These are phyloP conservation scores for Procambarus virginalis DNA, from an alignment of 1,140 invertebrate genomes.

Conservation along the genomic window DNA sequence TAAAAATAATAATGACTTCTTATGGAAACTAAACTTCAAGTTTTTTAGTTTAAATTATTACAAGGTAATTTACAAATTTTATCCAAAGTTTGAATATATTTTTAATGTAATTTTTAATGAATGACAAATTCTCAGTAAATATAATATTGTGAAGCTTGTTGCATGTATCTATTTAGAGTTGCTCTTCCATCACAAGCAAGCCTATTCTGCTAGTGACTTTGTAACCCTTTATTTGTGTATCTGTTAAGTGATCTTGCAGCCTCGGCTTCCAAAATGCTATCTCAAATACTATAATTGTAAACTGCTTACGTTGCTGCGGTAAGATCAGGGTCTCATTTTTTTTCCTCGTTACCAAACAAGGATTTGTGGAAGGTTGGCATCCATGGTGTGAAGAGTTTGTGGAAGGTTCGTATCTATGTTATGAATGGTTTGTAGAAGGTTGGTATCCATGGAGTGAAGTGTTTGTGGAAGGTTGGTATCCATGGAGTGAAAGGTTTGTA, in stretches of 20 bases:
- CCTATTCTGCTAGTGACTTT: background rate
- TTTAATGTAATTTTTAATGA: too few relatives aligned
- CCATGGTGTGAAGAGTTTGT: too few relatives aligned
- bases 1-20: too few relatives aligned
- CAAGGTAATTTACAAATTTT: too few relatives aligned
- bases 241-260: background rate
- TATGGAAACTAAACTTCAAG: too few relatives aligned
- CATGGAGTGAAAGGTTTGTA: background rate
- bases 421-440: background rate
- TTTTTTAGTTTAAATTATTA: too few relatives aligned
- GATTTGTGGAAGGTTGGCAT: background rate
- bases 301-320: background rate
- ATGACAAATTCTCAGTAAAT: too few relatives aligned
- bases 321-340: background rate
- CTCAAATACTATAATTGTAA: background rate
- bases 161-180: too few relatives aligned
- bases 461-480: background rate
- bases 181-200: too few relatives aligned
- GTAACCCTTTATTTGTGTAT: background rate
- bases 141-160: too few relatives aligned
- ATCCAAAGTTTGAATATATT: too few relatives aligned
- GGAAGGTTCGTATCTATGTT: background rate
- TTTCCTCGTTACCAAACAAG: background rate
- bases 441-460: background rate
- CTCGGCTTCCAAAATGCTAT: background rate